A percentile compares a stretch with the other conserved stretches of the same genome.
phyloP scores from a whole-genome alignment of 2,113 vertebrate species.

The Indicator indicator region DNA sequence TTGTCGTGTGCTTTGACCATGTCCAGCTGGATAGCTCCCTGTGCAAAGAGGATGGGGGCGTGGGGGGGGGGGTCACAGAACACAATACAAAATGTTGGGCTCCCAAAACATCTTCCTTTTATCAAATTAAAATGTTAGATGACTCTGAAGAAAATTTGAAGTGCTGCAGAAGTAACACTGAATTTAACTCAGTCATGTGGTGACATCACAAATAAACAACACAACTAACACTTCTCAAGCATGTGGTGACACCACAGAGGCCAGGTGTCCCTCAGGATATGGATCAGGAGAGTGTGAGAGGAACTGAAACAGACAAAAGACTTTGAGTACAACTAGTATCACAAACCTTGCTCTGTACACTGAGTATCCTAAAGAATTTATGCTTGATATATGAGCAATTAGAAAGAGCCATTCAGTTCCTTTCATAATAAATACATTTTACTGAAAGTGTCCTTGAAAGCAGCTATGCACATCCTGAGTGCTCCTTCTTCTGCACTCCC shows the following conservation, averaged over 20 bases:
- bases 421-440: conserved; percentile 46
- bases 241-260: neutral
- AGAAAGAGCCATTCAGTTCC: conserved; percentile 43
- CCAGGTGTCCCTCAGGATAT: neutral
- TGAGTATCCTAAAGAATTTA: conserved; percentile 18
- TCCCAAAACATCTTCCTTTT: too few relatives aligned
- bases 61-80: too few relatives aligned
- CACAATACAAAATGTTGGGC: too few relatives aligned
- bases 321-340: neutral
- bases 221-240: too few relatives aligned
- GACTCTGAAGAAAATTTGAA: too few relatives aligned
- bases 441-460: conserved; percentile 65
- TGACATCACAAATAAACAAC: too few relatives aligned
- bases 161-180: too few relatives aligned
- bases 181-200: too few relatives aligned
- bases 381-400: conserved; percentile 48
- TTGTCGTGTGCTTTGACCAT: too few relatives aligned
- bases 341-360: neutral
- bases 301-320: conserved; percentile 36
- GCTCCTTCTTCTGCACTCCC: conserved; percentile 33
- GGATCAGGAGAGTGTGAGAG: neutral
- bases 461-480: conserved; percentile 11
- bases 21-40: too few relatives aligned
- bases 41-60: too few relatives aligned
- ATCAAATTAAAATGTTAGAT: too few relatives aligned